Conservation (phyloP, 2,797 vertebrate species). For the Sebastes oblongus region DNA sequence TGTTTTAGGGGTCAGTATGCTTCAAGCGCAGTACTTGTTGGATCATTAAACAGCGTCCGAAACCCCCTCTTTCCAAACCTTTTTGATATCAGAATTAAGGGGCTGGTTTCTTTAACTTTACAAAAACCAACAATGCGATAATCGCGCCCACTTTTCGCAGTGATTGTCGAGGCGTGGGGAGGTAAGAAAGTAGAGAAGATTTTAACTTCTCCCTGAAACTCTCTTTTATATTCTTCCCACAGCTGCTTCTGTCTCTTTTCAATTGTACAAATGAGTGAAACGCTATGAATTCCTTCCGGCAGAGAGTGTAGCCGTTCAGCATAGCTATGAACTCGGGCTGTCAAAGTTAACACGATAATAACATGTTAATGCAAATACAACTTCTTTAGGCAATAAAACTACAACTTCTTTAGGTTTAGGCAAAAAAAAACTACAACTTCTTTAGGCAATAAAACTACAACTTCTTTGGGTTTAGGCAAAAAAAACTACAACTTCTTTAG, state of each 20-base stretch:
- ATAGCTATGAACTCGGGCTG: too few relatives aligned
- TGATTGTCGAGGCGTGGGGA: background rate
- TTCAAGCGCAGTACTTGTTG: background rate
- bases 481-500: too few relatives aligned
- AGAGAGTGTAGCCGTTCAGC: too few relatives aligned
- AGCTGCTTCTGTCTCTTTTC: background rate
- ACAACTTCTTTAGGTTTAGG: too few relatives aligned
- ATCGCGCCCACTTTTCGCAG: accelerated
- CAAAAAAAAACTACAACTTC: too few relatives aligned
- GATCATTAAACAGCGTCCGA: background rate
- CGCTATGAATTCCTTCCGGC: too few relatives aligned
- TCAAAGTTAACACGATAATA: too few relatives aligned
- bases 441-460: too few relatives aligned
- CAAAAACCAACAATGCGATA: background rate
- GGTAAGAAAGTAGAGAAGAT: background rate
- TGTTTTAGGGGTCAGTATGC: background rate
- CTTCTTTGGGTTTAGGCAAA: too few relatives aligned
- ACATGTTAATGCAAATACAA: background rate
- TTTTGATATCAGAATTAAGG: background rate
- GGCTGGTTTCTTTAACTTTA: background rate
- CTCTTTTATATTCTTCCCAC: background rate
- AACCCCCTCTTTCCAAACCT: background rate
- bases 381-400: too few relatives aligned
- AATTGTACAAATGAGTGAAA: too few relatives aligned
- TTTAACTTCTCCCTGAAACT: background rate